These are phyloP conservation scores for Pseudomugil tenellus DNA, from an alignment of 2,797 vertebrate genomes.

Conservation along the genomic window DNA sequence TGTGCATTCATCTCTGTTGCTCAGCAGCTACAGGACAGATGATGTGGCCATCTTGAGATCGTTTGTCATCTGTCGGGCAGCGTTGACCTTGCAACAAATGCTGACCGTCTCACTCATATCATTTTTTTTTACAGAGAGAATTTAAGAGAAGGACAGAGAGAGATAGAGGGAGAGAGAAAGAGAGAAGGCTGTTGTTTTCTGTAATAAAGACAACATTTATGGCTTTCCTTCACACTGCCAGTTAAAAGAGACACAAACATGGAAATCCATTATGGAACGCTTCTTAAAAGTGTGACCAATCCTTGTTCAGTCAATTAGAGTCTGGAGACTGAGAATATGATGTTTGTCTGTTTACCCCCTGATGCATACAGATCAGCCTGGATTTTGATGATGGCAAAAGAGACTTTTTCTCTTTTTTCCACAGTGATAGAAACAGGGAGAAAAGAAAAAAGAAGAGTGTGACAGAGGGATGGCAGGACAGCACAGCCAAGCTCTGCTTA, in stretches of 20 bases:
- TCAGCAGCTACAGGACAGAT: conserved; percentile 82
- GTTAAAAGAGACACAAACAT: conserved; percentile 92
- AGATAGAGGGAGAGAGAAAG: conserved; percentile 40
- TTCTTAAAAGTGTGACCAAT: conserved; percentile 89
- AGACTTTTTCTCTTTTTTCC: conserved; percentile 50
- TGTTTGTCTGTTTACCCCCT: conserved; percentile 81
- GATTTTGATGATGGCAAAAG: conserved; percentile 77
- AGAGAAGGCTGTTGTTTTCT: conserved; percentile 79
- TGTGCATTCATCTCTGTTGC: conserved; percentile 68
- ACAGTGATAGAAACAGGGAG: conserved; percentile 23
- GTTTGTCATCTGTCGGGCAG: conserved; percentile 87
- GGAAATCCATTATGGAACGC: conserved; percentile 91
- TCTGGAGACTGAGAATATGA: conserved; percentile 79
- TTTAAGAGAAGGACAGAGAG: conserved; percentile 16
- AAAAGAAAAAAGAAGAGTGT: conserved; percentile 28
- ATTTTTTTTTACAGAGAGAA: conserved; percentile 77
- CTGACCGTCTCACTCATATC: conserved; percentile 73
- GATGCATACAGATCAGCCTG: conserved; percentile 79
- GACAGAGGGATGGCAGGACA: conserved; percentile 66
- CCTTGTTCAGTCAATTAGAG: conserved; percentile 91
- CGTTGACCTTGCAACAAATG: conserved; percentile 86
- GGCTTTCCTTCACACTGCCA: conserved; percentile 89
- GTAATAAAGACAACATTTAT: conserved; percentile 89
- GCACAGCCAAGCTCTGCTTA: conserved; percentile 81
- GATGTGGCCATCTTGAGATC: conserved; percentile 87